phyloP scores from a whole-genome alignment of 37 sponge, comb jelly and placozoan genomes.

The Agelas oroides region DNA sequence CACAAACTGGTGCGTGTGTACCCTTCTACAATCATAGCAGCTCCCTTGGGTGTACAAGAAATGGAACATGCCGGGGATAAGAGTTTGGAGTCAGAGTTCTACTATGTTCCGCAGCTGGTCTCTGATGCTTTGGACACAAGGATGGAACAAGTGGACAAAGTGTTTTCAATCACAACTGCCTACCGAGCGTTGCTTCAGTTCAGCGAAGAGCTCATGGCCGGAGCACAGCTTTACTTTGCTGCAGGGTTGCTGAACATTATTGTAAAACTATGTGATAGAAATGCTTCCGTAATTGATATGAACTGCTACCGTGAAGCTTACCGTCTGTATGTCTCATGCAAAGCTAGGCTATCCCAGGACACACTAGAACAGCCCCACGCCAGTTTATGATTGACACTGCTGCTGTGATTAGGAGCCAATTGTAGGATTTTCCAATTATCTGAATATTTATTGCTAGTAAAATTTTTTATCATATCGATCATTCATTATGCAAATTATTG shows the following conservation, averaged over 20 bases:
- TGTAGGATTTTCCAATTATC: too few relatives aligned
- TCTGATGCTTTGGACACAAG: background rate
- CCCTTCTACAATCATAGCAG: slow-evolving; percentile 35
- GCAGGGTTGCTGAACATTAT: slow-evolving; percentile 5
- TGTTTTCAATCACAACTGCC: slow-evolving; percentile 28
- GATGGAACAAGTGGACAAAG: slow-evolving; percentile 16
- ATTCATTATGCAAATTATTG: too few relatives aligned
- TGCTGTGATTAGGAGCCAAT: too few relatives aligned
- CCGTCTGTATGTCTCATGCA: background rate
- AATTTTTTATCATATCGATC: too few relatives aligned
- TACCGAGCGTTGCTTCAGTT: background rate
- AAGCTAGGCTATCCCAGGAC: background rate
- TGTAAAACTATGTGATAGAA: background rate
- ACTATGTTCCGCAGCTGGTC: slow-evolving; percentile 28
- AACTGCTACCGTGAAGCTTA: slow-evolving; percentile 2
- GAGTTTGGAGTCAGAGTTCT: slow-evolving; percentile 15
- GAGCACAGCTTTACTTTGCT: background rate
- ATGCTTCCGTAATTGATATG: background rate
- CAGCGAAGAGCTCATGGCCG: background rate
- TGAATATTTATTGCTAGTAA: too few relatives aligned
- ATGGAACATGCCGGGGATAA: background rate
- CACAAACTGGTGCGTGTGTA: slow-evolving; percentile 12
- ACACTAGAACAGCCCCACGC: too few relatives aligned
- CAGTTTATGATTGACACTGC: too few relatives aligned
- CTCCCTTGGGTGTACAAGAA: background rate